These are phyloP conservation scores for Phortica variegata DNA, from an alignment of 1,140 invertebrate genomes.

Conservation along the genomic window DNA sequence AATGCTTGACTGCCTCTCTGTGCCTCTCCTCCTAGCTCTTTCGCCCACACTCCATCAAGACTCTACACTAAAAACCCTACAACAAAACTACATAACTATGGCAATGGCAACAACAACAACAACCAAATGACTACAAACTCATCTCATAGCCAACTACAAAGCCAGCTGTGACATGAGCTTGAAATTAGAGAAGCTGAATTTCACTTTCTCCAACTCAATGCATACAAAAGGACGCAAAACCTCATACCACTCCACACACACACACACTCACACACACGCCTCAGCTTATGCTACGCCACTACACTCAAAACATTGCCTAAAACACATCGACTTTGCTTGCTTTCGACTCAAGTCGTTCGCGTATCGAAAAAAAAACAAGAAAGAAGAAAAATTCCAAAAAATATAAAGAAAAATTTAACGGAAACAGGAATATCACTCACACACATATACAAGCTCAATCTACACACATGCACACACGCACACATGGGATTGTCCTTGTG, in stretches of 20 bases:
- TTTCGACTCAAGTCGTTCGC: too few relatives aligned
- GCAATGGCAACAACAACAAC: background rate
- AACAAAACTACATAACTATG: slow-evolving; percentile 4
- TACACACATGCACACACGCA: slow-evolving; percentile 6
- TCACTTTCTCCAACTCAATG: slow-evolving; percentile 13
- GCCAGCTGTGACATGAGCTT: slow-evolving; percentile 13
- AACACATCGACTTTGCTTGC: too few relatives aligned
- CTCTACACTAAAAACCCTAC: too few relatives aligned
- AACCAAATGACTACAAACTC: slow-evolving; percentile 21
- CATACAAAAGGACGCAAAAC: too few relatives aligned
- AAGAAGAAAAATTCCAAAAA: slow-evolving; percentile 4
- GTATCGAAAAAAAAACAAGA: background rate
- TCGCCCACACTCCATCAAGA: too few relatives aligned
- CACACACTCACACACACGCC: slow-evolving; percentile 6
- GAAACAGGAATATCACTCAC: slow-evolving; percentile 23
- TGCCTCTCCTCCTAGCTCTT: too few relatives aligned
- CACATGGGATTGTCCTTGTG: slow-evolving; percentile 14
- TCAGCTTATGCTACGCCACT: background rate
- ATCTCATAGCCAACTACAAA: slow-evolving; percentile 24
- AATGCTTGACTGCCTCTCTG: too few relatives aligned
- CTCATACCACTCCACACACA: slow-evolving; percentile 9
- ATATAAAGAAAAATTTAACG: background rate
- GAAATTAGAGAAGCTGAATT: slow-evolving; percentile 40
- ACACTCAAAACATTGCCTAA: too few relatives aligned
- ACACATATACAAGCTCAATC: slow-evolving; percentile 13